phyloP scores from a whole-genome alignment of 2,888 invertebrate genomes.

The Cremastinae sp. region DNA sequence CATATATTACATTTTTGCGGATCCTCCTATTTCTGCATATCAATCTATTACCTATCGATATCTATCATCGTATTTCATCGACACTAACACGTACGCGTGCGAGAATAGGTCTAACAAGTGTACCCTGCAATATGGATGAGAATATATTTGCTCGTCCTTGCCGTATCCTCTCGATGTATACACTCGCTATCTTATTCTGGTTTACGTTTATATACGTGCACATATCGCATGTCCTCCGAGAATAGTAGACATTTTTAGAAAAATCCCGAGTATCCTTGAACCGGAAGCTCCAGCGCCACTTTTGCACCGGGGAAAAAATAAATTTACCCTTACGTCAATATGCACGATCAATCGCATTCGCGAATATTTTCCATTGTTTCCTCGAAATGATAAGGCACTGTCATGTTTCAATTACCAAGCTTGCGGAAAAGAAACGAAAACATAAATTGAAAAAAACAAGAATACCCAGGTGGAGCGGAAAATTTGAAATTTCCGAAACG shows the following conservation, averaged over 20 bases:
- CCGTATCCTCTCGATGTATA: constrained; percentile 2
- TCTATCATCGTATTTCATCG: constrained; percentile 51
- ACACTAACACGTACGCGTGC: constrained; percentile 13
- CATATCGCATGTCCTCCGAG: constrained; percentile 28
- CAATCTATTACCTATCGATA: constrained; percentile 56
- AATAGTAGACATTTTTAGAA: constrained; percentile 34
- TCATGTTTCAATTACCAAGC: background rate
- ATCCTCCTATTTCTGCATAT: constrained; percentile 45
- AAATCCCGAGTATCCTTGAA: constrained; percentile 27
- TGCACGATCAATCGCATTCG: constrained; percentile 19
- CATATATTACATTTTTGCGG: constrained; percentile 18
- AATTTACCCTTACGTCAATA: constrained; percentile 7
- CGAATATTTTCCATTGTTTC: too few species aligned
- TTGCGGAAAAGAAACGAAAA: background rate
- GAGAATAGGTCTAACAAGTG: constrained; percentile 9
- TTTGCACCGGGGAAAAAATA: constrained; percentile 30
- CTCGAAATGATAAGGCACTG: too few species aligned
- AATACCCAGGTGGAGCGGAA: too few species aligned
- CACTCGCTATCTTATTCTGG: constrained; percentile 1
- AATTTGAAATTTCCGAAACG: too few species aligned
- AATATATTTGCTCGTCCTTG: constrained; percentile 33
- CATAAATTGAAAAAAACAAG: too few species aligned
- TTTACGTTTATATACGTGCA: background rate
- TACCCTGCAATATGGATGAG: constrained; percentile 10
- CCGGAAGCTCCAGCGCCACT: constrained; percentile 12